Conservation (phyloP, 2,113 vertebrate species). For the Patagioenas fasciata region DNA sequence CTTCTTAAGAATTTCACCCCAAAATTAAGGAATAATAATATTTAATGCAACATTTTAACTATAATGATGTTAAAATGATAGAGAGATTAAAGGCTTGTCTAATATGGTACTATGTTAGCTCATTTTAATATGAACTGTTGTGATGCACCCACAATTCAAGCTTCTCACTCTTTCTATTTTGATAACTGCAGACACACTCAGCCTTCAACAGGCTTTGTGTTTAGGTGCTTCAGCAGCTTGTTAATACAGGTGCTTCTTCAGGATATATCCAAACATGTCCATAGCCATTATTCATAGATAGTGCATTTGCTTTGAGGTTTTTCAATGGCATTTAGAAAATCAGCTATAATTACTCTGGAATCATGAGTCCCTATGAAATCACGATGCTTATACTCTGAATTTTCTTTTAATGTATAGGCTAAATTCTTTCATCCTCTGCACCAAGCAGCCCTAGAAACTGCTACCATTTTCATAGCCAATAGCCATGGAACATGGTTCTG, state of each 20-base stretch:
- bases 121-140: not conserved
- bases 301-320: not conserved
- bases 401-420: not conserved
- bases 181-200: not conserved
- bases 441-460: not conserved
- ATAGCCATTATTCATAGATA: not conserved
- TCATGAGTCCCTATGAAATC: not conserved
- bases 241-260: not conserved
- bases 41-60: not conserved
- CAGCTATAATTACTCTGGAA: not conserved
- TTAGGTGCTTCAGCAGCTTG: not conserved
- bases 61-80: not conserved
- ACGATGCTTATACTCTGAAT: not conserved
- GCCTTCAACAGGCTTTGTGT: not conserved
- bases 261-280: not conserved
- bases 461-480: not conserved
- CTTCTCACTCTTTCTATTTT: not conserved
- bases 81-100: not conserved
- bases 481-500: fast-evolving
- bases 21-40: not conserved
- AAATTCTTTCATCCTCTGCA: not conserved
- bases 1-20: not conserved
- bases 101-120: not conserved
- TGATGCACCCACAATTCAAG: not conserved
- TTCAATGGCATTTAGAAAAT: not conserved